Percentiles rank a stretch among this genome's conserved stretches.
phyloP scores from a whole-genome alignment of 2,797 vertebrate species.

The Babyrousa celebensis region DNA sequence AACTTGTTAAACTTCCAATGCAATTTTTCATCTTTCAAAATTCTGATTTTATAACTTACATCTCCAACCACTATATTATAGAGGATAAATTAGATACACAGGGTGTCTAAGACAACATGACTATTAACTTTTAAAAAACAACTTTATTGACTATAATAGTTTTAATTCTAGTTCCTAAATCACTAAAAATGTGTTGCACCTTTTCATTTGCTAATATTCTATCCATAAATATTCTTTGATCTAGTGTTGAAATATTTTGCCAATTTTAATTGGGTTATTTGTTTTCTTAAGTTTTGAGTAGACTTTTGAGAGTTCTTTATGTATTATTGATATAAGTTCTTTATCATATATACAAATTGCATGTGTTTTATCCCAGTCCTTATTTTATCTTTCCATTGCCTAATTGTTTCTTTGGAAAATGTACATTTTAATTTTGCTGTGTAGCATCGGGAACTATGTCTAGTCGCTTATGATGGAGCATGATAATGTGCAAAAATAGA shows the following conservation, averaged over 20 bases:
- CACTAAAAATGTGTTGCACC: neutral
- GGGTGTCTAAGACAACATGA: neutral
- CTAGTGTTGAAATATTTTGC: neutral
- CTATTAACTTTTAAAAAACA: neutral
- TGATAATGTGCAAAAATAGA: no score
- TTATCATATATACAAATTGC: neutral
- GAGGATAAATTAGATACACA: neutral
- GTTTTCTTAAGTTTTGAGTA: constrained; percentile 11
- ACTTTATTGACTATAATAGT: neutral
- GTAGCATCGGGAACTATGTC: no score
- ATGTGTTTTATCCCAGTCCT: neutral
- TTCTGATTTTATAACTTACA: neutral
- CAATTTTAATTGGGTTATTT: neutral
- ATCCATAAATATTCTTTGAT: neutral
- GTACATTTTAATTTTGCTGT: neutral
- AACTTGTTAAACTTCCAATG: neutral
- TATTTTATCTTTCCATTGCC: neutral
- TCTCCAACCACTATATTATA: neutral
- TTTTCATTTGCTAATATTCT: neutral
- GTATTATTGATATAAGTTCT: neutral
- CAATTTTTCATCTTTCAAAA: neutral
- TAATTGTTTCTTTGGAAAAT: neutral
- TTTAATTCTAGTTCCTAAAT: neutral
- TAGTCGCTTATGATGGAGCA: no score
- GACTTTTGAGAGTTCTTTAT: neutral